phyloP scores from a whole-genome alignment of 2,113 vertebrate genomes.

The Nasalis larvatus region DNA sequence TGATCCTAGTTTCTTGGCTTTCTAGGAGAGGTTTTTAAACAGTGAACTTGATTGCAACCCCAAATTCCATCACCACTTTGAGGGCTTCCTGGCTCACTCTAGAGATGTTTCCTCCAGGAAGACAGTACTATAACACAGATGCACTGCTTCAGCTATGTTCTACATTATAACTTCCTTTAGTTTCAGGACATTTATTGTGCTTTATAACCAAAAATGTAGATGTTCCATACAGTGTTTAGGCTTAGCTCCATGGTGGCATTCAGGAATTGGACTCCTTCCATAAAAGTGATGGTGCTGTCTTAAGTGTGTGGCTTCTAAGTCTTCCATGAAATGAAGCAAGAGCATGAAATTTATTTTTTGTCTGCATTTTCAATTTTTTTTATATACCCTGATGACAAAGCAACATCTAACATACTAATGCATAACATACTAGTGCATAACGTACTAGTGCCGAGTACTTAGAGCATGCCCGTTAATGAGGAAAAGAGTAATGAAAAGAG shows the following conservation, averaged over 20 bases:
- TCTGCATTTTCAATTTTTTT: background rate
- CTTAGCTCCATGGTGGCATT: background rate
- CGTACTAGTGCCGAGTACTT: background rate
- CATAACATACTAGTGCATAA: background rate
- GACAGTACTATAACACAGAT: background rate
- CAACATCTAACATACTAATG: background rate
- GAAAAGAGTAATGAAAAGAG: background rate
- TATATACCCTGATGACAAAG: background rate
- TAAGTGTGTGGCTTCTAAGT: background rate
- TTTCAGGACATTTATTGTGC: background rate
- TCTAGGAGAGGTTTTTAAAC: background rate
- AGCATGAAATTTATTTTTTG: background rate
- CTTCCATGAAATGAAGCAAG: background rate
- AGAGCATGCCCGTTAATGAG: background rate
- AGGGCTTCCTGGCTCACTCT: background rate
- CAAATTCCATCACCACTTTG: background rate
- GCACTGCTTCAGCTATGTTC: background rate
- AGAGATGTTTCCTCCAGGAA: background rate
- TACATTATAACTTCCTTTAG: background rate
- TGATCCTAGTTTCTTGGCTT: background rate
- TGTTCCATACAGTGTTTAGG: background rate
- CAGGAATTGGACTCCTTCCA: background rate
- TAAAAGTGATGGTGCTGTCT: background rate
- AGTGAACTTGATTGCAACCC: background rate
- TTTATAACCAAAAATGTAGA: background rate